phyloP scores from a whole-genome alignment of 2,113 vertebrate genomes.

The Amazona guildingii region DNA sequence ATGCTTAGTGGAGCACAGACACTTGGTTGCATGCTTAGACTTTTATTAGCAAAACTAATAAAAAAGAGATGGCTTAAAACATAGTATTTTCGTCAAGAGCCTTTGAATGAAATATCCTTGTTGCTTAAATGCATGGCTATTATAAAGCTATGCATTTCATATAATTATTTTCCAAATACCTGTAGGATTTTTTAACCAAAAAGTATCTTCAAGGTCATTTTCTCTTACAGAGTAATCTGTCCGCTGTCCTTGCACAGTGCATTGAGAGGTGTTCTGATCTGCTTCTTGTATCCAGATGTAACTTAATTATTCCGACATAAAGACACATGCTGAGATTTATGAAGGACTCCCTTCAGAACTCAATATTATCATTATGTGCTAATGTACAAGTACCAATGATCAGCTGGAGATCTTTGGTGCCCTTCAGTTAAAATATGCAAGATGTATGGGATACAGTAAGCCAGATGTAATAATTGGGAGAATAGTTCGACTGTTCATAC shows the following conservation, averaged over 20 bases:
- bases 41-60: constrained; percentile 18
- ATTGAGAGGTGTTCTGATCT: constrained; percentile 54
- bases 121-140: constrained; percentile 58
- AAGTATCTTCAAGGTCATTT: constrained; percentile 54
- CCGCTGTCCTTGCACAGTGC: constrained; percentile 34
- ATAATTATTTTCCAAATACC: constrained; percentile 60
- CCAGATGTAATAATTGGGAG: constrained; percentile 65
- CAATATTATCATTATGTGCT: constrained; percentile 64
- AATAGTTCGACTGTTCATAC: constrained; percentile 60
- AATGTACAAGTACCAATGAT: constrained; percentile 69
- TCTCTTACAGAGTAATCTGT: background rate
- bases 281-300: constrained; percentile 70
- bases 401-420: constrained; percentile 70
- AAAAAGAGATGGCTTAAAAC: constrained; percentile 50
- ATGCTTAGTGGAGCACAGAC: background rate
- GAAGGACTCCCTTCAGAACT: constrained; percentile 70
- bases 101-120: constrained; percentile 63
- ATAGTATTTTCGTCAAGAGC: constrained; percentile 52
- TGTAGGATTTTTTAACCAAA: constrained; percentile 15
- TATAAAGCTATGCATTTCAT: constrained; percentile 58
- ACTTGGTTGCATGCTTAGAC: background rate
- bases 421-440: constrained; percentile 69
- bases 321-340: constrained; percentile 74
- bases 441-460: constrained; percentile 50
- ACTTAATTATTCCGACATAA: constrained; percentile 75